Conservation (phyloP, 2,113 vertebrate genomes). For the Phyllostomus hastatus region DNA sequence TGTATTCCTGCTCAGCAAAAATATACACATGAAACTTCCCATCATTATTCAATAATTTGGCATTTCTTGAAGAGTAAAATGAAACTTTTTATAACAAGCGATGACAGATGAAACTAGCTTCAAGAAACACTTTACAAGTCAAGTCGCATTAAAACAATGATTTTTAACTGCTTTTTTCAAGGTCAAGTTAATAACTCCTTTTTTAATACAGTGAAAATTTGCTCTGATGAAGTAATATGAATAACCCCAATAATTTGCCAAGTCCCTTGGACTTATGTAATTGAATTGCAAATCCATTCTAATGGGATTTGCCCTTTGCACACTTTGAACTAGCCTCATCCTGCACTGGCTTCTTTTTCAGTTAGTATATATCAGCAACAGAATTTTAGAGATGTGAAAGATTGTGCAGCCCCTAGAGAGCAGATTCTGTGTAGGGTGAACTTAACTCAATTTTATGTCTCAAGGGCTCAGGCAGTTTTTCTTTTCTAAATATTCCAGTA, state of each 20-base stretch:
- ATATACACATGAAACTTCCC: background rate
- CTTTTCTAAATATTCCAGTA: background rate
- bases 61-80: background rate
- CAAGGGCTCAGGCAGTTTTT: background rate
- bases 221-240: background rate
- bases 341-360: background rate
- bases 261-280: background rate
- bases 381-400: background rate
- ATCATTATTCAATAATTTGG: background rate
- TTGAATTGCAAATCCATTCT: background rate
- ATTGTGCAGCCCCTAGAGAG: background rate
- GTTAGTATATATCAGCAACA: background rate
- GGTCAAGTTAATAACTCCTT: background rate
- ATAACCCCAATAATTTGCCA: background rate
- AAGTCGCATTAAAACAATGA: background rate
- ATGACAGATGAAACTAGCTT: background rate
- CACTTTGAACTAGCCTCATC: background rate
- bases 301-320: background rate
- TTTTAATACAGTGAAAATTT: background rate
- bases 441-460: background rate
- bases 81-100: background rate
- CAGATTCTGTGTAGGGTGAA: background rate
- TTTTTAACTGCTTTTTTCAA: slow-evolving; percentile 35
- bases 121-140: slow-evolving; percentile 1
- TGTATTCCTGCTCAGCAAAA: background rate